phyloP scores from a whole-genome alignment of 2,797 vertebrate species.

The Australoheros facetus region DNA sequence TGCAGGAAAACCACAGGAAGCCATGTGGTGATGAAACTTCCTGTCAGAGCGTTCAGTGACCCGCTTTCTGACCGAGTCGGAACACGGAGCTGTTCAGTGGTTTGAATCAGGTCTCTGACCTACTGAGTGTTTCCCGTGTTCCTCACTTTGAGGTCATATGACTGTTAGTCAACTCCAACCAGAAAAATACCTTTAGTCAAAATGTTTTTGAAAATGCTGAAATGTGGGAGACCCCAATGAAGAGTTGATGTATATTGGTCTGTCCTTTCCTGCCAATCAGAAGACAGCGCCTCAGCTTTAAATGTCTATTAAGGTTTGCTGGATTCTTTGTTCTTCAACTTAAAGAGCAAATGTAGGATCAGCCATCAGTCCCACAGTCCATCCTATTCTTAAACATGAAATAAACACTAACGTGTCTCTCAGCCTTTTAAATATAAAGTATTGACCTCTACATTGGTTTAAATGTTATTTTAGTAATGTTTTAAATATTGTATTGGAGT shows the following conservation, averaged over 20 bases:
- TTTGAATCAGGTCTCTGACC: no score
- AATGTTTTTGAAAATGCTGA: not conserved
- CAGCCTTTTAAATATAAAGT: no score
- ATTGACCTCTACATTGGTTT: not conserved
- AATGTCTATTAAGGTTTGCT: not conserved
- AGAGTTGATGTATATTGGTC: not conserved
- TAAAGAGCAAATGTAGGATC: not conserved
- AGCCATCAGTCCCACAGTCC: not conserved
- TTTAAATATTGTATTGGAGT: no score
- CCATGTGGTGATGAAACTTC: not conserved
- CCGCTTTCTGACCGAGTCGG: not conserved
- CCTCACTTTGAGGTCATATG: not conserved
- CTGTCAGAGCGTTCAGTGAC: not conserved
- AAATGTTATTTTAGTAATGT: not conserved
- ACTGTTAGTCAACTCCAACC: not conserved
- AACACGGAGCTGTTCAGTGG: no score
- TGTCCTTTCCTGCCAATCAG: not conserved
- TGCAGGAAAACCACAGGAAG: not conserved
- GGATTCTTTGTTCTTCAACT: not conserved
- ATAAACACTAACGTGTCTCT: no score
- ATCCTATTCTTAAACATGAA: not conserved
- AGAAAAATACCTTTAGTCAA: not conserved
- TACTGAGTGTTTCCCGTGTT: not conserved
- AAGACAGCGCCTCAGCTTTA: not conserved
- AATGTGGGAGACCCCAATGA: not conserved